These are phyloP conservation scores for Phymanthus crucifer DNA, from an alignment of 92 coral and sea anemone species.

Conservation along the genomic window DNA sequence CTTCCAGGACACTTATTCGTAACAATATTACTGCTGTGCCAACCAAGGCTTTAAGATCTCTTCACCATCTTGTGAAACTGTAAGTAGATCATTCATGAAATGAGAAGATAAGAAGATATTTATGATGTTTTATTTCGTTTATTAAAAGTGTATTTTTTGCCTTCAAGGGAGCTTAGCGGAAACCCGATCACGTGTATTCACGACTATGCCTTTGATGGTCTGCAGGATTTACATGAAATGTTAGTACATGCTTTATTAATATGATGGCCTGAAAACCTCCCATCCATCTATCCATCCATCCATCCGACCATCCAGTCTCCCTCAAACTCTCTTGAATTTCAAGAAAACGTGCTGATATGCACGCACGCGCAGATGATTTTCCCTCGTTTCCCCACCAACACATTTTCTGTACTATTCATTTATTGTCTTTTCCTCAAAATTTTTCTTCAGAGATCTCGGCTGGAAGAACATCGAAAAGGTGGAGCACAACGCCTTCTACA, in stretches of 20 bases:
- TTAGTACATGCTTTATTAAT: conserved; percentile 42
- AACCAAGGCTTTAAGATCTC: conserved; percentile 31
- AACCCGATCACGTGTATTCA: conserved; percentile 55
- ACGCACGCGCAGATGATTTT: no score
- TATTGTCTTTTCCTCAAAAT: background rate
- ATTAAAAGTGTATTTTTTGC: background rate
- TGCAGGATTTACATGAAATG: conserved; percentile 40
- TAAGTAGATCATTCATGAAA: conserved; percentile 33
- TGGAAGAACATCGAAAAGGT: conserved; percentile 56
- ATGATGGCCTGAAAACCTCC: background rate
- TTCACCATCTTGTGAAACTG: conserved; percentile 43
- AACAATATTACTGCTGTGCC: conserved; percentile 53
- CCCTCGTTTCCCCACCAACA: no score
- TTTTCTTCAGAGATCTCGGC: conserved; percentile 38
- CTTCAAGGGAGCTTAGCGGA: conserved; percentile 49
- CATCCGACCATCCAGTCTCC: background rate
- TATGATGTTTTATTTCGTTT: background rate
- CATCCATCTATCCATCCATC: no score
- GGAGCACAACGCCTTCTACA: conserved; percentile 64
- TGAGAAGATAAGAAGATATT: background rate
- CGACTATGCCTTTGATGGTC: conserved; percentile 66
- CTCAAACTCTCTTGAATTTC: no score
- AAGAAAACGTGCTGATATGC: no score
- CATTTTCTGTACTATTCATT: background rate
- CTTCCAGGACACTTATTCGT: conserved; percentile 52